Percentiles rank a stretch among this genome's conserved stretches.
These are phyloP conservation scores for Scaptomyza hsui DNA, from an alignment of 1,140 invertebrate species.

Conservation along the genomic window DNA sequence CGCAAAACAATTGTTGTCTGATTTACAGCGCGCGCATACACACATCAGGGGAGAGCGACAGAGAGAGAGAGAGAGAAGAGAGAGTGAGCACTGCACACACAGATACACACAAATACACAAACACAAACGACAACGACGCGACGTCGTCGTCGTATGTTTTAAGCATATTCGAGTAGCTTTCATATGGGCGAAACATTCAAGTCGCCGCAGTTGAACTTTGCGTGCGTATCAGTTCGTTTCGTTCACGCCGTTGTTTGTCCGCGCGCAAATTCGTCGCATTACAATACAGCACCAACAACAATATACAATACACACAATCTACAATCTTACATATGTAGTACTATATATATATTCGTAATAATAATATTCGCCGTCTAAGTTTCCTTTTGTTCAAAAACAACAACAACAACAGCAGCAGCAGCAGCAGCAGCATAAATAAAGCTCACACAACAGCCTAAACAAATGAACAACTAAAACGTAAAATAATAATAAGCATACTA, in stretches of 20 bases:
- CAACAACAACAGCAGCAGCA: conserved; percentile 25
- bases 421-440: conserved; percentile 12
- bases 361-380: conserved; percentile 32
- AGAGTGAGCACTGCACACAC: neutral
- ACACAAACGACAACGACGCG: neutral
- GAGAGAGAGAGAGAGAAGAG: conserved; percentile 9
- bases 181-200: conserved; percentile 28
- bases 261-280: conserved; percentile 48
- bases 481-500: conserved; percentile 43
- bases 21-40: conserved; percentile 48
- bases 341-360: conserved; percentile 15
- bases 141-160: conserved; percentile 6
- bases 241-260: conserved; percentile 41
- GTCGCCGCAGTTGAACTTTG: conserved; percentile 57
- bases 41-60: neutral
- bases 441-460: conserved; percentile 29
- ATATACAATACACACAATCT: conserved; percentile 13
- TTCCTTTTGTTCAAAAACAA: conserved; percentile 33
- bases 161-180: conserved; percentile 45
- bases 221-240: conserved; percentile 70
- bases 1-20: conserved; percentile 56
- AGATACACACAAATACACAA: neutral
- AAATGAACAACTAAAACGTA: conserved; percentile 40
- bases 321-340: conserved; percentile 30
- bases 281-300: conserved; percentile 31